Base-by-base conservation (phyloP, 1,140 invertebrate species). In the Drosophila nigrodunni region DNA sequence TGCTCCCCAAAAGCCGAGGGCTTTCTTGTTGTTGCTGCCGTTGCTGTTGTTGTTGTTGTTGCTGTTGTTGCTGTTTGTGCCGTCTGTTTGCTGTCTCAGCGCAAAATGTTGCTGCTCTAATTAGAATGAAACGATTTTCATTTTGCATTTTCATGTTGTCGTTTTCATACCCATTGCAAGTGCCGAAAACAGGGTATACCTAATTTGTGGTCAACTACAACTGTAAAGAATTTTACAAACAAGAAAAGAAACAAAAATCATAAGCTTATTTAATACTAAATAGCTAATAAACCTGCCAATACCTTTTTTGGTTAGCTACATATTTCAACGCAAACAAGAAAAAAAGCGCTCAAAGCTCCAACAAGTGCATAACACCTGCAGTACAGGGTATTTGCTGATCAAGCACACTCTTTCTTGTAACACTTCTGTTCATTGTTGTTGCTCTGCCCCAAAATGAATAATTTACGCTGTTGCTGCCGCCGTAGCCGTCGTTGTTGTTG, bases 41-140 rank as follows among this genome's bases (percentile, higher is more conserved):
- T 4, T 41, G 39, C 9, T 41, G 41, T 13, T n/a, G n/a, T 7
- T 43, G 11, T 10, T 43, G 41, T 3, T 9, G 34, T 3, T 7
- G 21, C 1, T n/a, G 11, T 7, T 13, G 49, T 52, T 52, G 52
- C 25, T 43, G 62, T 25, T 49, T 13, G 13, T 44, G 55, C 73
- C 76, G 67, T 78, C 73, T 87, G 82, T 88, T 88, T 87, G 82
- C 82, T 87, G 82, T 74, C 82, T 87, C 82, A 87, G 82, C 82
- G 83, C 59, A 79, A 88, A 86, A 86, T 88, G 82, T 73, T 87
- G 82, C 82, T 87, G 83, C 79, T 87, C 82, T 86, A 87, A 86
- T 86, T 87, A 86, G 83, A 86, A 86, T 88, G 82, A 87, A 86
- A 87, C 83, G 80, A 86, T 86, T 86, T 86, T 86, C 83, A 86